Evolutionary conservation across 1,140 invertebrate species (phyloP).

Genomic region (Drosophila sulfurigaster): DNA sequence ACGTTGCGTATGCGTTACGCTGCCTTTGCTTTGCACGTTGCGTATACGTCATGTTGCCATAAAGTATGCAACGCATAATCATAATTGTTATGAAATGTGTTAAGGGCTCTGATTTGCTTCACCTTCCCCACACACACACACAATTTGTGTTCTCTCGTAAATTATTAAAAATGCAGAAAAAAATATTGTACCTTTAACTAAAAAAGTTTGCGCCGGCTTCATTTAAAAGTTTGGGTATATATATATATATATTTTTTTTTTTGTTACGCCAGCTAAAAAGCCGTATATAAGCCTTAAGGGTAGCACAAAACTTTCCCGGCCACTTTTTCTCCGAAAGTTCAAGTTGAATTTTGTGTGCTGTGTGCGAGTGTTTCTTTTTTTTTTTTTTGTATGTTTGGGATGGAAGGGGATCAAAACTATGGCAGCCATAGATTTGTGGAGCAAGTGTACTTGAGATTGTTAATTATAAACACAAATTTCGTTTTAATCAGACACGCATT

Average conservation of each 20-base stretch:
- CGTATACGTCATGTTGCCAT: constrained; percentile 68
- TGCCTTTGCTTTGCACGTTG: constrained; percentile 28
- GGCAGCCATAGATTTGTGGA: constrained; percentile 1
- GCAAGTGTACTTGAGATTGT: neutral
- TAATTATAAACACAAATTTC: neutral
- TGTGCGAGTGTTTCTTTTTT: neutral
- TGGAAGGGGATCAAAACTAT: neutral
- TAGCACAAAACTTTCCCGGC: neutral
- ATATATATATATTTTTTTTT: too few relatives aligned
- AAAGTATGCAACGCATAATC: constrained; percentile 32
- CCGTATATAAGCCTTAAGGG: constrained; percentile 15
- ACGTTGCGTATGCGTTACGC: constrained; percentile 69
- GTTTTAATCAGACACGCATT: constrained; percentile 1
- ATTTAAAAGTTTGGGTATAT: neutral
- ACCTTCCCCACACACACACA: neutral
- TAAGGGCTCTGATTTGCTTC: constrained; percentile 13
- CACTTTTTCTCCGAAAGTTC: neutral
- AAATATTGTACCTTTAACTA: constrained; percentile 5
- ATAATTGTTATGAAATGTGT: constrained; percentile 32
- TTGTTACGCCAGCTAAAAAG: constrained; percentile 10
- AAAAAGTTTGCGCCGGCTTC: constrained; percentile 15
- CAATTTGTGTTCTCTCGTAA: neutral
- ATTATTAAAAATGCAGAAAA: constrained; percentile 7
- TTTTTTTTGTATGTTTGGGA: too few relatives aligned
- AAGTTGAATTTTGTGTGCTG: neutral